These are phyloP conservation scores for Drosophila nigromelanica DNA, from an alignment of 1,140 invertebrate species.

Conservation along the genomic window DNA sequence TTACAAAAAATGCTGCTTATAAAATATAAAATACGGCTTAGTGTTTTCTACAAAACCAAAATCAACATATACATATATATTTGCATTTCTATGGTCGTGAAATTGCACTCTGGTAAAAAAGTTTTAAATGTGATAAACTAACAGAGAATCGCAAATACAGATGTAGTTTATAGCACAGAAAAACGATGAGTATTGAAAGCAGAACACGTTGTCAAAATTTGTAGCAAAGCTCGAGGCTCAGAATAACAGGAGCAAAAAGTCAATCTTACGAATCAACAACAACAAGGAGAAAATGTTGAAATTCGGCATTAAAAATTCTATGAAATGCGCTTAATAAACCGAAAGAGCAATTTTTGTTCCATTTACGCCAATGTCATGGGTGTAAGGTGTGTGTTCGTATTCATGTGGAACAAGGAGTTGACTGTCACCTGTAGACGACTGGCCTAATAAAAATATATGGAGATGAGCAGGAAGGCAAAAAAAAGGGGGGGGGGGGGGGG, in stretches of 20 bases:
- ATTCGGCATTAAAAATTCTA: conserved; percentile 55
- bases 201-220: neutral
- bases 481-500: neutral
- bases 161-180: neutral
- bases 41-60: neutral
- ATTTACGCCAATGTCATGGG: conserved; percentile 29
- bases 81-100: conserved; percentile 70
- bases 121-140: conserved; percentile 47
- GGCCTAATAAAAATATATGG: conserved; percentile 40
- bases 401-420: conserved; percentile 4
- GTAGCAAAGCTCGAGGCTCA: neutral
- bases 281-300: conserved; percentile 22
- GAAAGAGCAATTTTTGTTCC: conserved; percentile 57
- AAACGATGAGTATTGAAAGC: neutral
- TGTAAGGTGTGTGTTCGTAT: conserved; percentile 1
- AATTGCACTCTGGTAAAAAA: conserved; percentile 37
- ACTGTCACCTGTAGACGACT: conserved; percentile 43
- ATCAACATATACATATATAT: conserved; percentile 12
- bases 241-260: no score
- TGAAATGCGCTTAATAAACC: conserved; percentile 63
- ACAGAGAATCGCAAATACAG: conserved; percentile 13
- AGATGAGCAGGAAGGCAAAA: conserved; percentile 2
- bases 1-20: neutral
- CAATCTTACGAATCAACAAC: neutral
- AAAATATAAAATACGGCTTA: neutral